Percentiles rank a stretch among this genome's conserved stretches.
Conservation (phyloP, 64 coral and sea anemone genomes). For the Pachyseris speciosa region DNA sequence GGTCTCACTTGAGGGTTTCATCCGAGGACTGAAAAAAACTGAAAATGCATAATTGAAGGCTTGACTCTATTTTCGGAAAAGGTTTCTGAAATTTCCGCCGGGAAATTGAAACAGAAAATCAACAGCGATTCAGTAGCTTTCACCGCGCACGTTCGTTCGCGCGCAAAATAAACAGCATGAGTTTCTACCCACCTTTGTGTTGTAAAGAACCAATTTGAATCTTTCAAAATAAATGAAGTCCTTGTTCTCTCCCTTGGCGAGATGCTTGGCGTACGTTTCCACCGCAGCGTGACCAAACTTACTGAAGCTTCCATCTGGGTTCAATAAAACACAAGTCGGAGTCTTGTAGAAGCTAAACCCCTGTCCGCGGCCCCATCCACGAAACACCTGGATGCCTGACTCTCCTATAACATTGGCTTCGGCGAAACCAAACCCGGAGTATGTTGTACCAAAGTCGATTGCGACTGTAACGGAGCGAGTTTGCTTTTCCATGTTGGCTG, state of each 20-base stretch:
- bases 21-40: no score
- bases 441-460: conserved; percentile 70
- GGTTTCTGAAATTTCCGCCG: no score
- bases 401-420: conserved; percentile 39
- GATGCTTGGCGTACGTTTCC: conserved; percentile 60
- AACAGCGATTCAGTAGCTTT: no score
- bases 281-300: conserved; percentile 70
- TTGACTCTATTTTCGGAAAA: no score
- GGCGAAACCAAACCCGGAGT: conserved; percentile 67
- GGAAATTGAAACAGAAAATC: no score
- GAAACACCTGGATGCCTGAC: conserved; percentile 63
- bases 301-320: conserved; percentile 53
- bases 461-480: background rate
- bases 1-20: no score
- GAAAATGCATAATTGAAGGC: no score
- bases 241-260: conserved; percentile 51
- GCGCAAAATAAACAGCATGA: no score
- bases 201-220: conserved; percentile 68
- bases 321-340: conserved; percentile 50
- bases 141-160: no score
- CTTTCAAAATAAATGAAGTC: conserved; percentile 65
- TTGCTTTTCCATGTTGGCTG: background rate
- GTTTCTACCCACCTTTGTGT: conserved; percentile 57
- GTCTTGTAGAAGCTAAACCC: conserved; percentile 79
- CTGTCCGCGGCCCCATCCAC: conserved; percentile 72